These are phyloP conservation scores for Siniperca scherzeri DNA, from an alignment of 2,797 vertebrate species.

Conservation along the genomic window DNA sequence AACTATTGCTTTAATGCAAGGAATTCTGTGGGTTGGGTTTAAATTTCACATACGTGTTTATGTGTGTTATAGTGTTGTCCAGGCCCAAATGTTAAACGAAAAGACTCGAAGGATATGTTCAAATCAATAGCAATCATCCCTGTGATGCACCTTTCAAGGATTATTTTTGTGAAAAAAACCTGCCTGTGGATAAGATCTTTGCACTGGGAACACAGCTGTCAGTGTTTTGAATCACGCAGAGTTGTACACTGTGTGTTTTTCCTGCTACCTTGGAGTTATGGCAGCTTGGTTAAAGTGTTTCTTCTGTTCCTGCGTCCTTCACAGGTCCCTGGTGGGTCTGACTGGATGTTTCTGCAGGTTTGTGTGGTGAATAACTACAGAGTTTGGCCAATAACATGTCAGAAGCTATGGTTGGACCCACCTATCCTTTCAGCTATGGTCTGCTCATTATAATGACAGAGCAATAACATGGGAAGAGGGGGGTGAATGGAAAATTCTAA, in stretches of 20 bases:
- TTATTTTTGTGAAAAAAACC: conserved; percentile 19
- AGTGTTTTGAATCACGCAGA: conserved; percentile 40
- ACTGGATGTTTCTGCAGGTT: conserved; percentile 52
- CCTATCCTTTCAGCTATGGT: conserved; percentile 39
- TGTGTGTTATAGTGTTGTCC: background rate
- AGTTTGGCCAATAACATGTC: conserved; percentile 45
- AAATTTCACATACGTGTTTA: background rate
- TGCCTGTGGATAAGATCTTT: conserved; percentile 40
- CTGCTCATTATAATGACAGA: conserved; percentile 49
- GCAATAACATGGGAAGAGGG: conserved; percentile 17
- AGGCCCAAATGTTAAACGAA: conserved; percentile 8
- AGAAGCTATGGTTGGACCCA: conserved; percentile 15
- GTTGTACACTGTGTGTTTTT: conserved; percentile 45
- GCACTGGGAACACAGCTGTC: conserved; percentile 49
- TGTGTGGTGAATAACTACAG: conserved; percentile 34
- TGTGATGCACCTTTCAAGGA: conserved; percentile 32
- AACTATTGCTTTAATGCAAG: background rate
- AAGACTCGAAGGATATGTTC: conserved; percentile 7
- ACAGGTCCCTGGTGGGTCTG: conserved; percentile 41
- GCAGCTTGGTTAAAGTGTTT: conserved; percentile 55
- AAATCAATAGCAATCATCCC: conserved; percentile 54
- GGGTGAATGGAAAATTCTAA: conserved; percentile 34
- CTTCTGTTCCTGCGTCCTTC: conserved; percentile 55
- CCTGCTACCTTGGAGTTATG: conserved; percentile 50
- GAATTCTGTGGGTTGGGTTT: background rate